phyloP scores from a whole-genome alignment of 2,888 invertebrate species.

The Acanthococcus lagerstroemiae region DNA sequence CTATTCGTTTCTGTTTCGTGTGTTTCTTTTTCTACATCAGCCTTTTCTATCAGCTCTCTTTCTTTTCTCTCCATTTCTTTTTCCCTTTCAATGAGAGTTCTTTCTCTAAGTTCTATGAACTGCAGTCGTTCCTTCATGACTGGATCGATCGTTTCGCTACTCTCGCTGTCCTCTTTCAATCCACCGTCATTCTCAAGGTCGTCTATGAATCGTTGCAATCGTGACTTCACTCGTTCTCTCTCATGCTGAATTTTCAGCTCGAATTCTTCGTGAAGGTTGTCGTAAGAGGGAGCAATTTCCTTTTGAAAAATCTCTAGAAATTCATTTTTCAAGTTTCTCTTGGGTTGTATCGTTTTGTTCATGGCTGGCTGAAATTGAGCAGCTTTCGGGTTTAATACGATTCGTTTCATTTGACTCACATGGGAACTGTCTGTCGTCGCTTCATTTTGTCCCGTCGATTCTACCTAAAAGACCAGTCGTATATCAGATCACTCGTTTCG shows the following conservation, averaged over 20 bases:
- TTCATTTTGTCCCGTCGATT: background rate
- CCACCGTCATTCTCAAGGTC: background rate
- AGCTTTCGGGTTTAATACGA: background rate
- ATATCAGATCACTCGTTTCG: background rate
- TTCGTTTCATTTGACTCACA: background rate
- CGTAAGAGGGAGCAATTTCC: background rate
- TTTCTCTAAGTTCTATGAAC: background rate
- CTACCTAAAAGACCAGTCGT: background rate
- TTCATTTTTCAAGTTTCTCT: background rate
- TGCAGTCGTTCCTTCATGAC: background rate
- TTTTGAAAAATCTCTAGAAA: background rate
- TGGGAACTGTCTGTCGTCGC: background rate
- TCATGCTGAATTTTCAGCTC: background rate
- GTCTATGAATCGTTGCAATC: background rate
- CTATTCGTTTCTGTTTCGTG: background rate
- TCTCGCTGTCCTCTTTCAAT: background rate
- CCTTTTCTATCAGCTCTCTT: background rate
- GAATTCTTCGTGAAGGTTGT: background rate
- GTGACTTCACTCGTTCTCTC: background rate
- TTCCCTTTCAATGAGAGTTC: background rate
- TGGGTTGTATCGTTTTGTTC: background rate
- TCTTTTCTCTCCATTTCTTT: background rate
- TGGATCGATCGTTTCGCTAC: background rate
- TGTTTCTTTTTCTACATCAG: background rate
- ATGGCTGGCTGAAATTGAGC: background rate